Conservation (phyloP, 2,888 invertebrate genomes). For the Eretmocerus hayati region DNA sequence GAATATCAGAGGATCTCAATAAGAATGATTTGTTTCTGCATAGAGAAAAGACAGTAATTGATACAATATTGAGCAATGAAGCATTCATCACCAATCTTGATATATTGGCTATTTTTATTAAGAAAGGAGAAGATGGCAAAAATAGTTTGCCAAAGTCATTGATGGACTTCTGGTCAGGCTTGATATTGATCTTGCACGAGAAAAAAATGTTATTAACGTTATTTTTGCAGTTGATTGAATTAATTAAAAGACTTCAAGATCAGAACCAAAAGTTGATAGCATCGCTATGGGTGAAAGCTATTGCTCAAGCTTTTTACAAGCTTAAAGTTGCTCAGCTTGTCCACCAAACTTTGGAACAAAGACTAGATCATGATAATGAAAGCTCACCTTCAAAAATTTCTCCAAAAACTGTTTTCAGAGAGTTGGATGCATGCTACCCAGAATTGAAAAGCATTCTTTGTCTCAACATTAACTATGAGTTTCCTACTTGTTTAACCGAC, state of each 20-base stretch:
- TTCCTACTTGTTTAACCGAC: constrained; percentile 32
- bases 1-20: constrained; percentile 32
- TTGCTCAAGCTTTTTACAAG: constrained; percentile 46
- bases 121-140: constrained; percentile 14
- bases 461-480: constrained; percentile 27
- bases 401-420: constrained; percentile 26
- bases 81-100: constrained; percentile 38
- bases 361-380: constrained; percentile 24
- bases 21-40: constrained; percentile 26
- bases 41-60: constrained; percentile 32
- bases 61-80: constrained; percentile 34
- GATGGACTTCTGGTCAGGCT: constrained; percentile 49
- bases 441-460: constrained; percentile 27
- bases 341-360: constrained; percentile 30
- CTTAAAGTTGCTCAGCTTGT: constrained; percentile 38
- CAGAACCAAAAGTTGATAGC: constrained; percentile 44
- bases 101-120: constrained; percentile 30
- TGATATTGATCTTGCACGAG: constrained; percentile 51
- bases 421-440: constrained; percentile 28
- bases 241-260: constrained; percentile 42
- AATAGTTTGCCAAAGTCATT: constrained; percentile 34
- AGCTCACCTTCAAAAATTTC: constrained; percentile 24
- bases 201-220: constrained; percentile 50
- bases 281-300: constrained; percentile 53
- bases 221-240: constrained; percentile 46